These are phyloP conservation scores for Diadegma fenestrale DNA, from an alignment of 2,888 invertebrate genomes.

Conservation along the genomic window DNA sequence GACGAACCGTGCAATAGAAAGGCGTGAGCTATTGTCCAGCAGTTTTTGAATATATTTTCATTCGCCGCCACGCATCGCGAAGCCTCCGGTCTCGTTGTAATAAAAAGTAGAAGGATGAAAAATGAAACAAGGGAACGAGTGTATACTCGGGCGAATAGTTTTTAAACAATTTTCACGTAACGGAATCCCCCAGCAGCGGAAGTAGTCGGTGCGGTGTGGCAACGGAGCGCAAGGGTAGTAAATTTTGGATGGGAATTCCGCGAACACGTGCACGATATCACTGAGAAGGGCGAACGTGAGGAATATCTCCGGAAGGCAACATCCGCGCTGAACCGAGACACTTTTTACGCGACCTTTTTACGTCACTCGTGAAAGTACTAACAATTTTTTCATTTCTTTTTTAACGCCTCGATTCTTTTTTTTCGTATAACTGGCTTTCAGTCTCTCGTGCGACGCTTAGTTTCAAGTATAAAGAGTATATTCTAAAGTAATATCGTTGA, in stretches of 20 bases:
- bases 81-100: constrained; percentile 3
- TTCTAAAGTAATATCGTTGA: neutral
- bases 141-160: constrained; percentile 73
- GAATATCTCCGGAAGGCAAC: constrained; percentile 14
- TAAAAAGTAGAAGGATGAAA: constrained; percentile 35
- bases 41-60: constrained; percentile 7
- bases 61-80: constrained; percentile 2
- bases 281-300: constrained; percentile 35
- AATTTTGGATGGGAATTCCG: constrained; percentile 74
- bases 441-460: neutral
- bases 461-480: constrained; percentile 4
- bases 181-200: constrained; percentile 64
- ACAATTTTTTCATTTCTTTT: neutral
- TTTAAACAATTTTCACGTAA: constrained; percentile 74
- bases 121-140: constrained; percentile 2
- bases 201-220: constrained; percentile 17
- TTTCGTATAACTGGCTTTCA: neutral
- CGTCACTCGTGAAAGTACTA: constrained; percentile 19
- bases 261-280: constrained; percentile 54
- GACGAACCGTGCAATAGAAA: neutral
- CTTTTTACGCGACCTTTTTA: constrained; percentile 38
- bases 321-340: constrained; percentile 12
- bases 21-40: neutral
- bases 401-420: constrained; percentile 6
- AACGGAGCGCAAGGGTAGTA: constrained; percentile 72